Conservation (phyloP, 35 echinoderm and acorn worm genomes). For the Apostichopus californicus region DNA sequence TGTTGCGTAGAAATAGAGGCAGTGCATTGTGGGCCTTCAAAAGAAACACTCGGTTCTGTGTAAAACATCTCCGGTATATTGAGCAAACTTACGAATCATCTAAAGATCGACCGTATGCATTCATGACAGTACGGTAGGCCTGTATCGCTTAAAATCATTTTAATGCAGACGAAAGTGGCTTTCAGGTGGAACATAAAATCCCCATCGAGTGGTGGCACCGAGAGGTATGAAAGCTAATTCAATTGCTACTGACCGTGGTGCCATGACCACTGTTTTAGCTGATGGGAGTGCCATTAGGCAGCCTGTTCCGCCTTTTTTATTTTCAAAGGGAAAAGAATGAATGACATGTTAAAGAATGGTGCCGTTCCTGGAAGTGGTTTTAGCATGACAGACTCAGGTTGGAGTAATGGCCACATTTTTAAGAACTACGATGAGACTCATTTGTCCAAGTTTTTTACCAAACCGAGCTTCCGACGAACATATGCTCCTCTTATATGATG, state of each 20-base stretch:
- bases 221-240: not conserved
- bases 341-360: not conserved
- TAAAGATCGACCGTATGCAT: too few species aligned
- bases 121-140: too few species aligned
- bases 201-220: not conserved
- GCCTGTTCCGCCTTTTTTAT: conserved; percentile 37
- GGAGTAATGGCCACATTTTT: conserved; percentile 45
- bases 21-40: too few species aligned
- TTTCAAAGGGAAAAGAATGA: conserved; percentile 49
- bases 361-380: conserved; percentile 19
- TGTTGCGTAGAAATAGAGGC: too few species aligned
- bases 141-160: not conserved
- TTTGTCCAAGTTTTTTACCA: conserved; percentile 11
- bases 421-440: conserved; percentile 3
- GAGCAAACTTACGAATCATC: too few species aligned
- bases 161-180: conserved; percentile 28
- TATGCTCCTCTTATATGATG: conserved; percentile 44
- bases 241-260: conserved; percentile 29
- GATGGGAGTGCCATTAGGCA: conserved; percentile 33
- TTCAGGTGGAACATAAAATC: conserved; percentile 27
- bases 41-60: too few species aligned
- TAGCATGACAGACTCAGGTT: conserved; percentile 6
- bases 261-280: conserved; percentile 29
- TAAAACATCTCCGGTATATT: too few species aligned
- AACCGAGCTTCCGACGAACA: not conserved